phyloP scores from a whole-genome alignment of 1,140 invertebrate genomes.

The Zaprionus capensis region DNA sequence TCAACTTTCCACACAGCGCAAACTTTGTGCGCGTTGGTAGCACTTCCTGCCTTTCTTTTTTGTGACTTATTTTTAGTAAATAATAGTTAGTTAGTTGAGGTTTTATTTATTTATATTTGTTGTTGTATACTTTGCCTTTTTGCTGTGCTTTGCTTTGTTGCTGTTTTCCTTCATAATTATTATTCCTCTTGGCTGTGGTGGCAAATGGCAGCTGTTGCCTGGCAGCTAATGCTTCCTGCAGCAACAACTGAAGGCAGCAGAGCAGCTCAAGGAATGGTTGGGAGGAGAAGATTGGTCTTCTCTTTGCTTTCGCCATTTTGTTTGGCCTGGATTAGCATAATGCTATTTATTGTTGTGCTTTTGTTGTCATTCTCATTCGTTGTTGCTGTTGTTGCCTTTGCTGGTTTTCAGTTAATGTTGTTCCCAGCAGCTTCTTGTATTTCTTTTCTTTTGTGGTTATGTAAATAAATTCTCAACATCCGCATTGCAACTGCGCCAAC shows the following conservation, averaged over 20 bases:
- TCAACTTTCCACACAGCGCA: background rate
- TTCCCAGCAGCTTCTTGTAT: constrained; percentile 53
- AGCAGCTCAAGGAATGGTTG: background rate
- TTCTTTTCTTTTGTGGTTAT: constrained; percentile 59
- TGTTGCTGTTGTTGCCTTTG: constrained; percentile 10
- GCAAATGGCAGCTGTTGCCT: constrained; percentile 62
- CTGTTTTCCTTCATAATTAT: constrained; percentile 67
- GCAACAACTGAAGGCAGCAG: constrained; percentile 7
- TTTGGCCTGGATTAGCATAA: constrained; percentile 76
- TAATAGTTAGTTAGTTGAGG: constrained; percentile 63
- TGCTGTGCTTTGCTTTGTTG: constrained; percentile 1
- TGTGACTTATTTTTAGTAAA: constrained; percentile 69
- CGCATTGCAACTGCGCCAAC: constrained; percentile 50
- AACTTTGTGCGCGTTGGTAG: constrained; percentile 29
- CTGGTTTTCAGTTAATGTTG: constrained; percentile 69
- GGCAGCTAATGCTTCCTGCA: constrained; percentile 52
- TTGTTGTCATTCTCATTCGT: constrained; percentile 60
- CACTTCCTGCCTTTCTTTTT: constrained; percentile 1
- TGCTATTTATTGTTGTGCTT: constrained; percentile 80
- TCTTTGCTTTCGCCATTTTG: constrained; percentile 77
- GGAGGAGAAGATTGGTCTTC: constrained; percentile 38
- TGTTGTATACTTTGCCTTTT: constrained; percentile 40
- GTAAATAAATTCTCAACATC: constrained; percentile 59
- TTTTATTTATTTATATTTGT: constrained; percentile 54
- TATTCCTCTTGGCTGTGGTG: constrained; percentile 54